Evolutionary conservation across 2,888 invertebrate species (phyloP).

Genomic region (Dasypolia templi): DNA sequence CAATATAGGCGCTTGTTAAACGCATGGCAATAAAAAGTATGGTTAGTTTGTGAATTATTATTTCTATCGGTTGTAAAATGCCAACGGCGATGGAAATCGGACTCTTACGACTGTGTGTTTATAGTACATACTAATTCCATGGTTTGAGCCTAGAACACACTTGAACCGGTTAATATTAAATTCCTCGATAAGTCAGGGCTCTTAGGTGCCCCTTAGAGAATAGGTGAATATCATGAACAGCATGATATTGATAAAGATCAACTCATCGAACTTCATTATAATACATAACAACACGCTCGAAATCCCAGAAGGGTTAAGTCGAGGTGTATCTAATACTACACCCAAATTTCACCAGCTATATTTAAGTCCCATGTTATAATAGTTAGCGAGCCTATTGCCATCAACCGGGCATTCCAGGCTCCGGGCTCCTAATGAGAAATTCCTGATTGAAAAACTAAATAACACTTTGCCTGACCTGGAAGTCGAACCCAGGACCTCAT

Average conservation of each 20-base stretch:
- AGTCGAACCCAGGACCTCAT: background rate
- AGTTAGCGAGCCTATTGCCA: too few species aligned
- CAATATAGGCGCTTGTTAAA: slow-evolving; percentile 73
- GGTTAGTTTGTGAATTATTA: slow-evolving; percentile 68
- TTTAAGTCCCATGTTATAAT: too few species aligned
- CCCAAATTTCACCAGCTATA: too few species aligned
- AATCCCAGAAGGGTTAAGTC: background rate
- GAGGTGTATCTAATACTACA: too few species aligned
- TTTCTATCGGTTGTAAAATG: slow-evolving; percentile 69
- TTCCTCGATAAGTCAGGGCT: background rate
- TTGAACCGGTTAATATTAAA: slow-evolving; percentile 8
- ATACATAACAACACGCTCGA: too few species aligned
- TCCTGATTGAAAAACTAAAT: background rate
- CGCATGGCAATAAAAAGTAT: slow-evolving; percentile 70
- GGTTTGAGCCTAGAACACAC: slow-evolving; percentile 7
- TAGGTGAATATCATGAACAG: background rate
- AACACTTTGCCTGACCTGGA: background rate
- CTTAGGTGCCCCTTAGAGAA: background rate
- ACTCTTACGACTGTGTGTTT: slow-evolving; percentile 31
- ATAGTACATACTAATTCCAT: slow-evolving; percentile 1
- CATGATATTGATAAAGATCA: background rate
- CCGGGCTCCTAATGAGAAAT: too few species aligned
- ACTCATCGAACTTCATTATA: background rate
- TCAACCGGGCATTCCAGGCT: too few species aligned
- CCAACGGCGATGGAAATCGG: slow-evolving; percentile 53